Evolutionary conservation across 2,113 vertebrate species (phyloP).

Genomic region (Lasiurus borealis): DNA sequence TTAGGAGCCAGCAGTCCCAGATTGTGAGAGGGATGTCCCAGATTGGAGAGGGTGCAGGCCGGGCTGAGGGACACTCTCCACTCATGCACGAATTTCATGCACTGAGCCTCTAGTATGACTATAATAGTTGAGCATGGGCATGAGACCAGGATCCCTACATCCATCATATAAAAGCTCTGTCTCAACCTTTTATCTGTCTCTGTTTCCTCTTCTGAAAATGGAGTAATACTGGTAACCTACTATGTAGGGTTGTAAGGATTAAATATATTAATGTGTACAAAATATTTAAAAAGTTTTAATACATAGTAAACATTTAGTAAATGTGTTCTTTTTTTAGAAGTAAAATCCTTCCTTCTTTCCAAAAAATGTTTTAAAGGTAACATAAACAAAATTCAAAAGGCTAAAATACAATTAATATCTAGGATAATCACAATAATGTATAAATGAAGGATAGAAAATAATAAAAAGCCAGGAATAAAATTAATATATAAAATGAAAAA

Average conservation of each 20-base stretch:
- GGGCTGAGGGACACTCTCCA: too few species aligned
- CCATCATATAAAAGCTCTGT: neutral
- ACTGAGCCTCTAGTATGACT: neutral
- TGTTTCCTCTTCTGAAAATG: conserved; percentile 52
- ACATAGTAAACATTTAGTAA: conserved; percentile 9
- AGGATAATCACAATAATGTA: neutral
- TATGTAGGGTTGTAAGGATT: neutral
- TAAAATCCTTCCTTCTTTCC: neutral
- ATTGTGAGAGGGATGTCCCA: too few species aligned
- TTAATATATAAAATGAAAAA: neutral
- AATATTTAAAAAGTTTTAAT: neutral
- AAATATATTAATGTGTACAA: neutral
- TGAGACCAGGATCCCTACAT: neutral
- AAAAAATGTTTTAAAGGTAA: neutral
- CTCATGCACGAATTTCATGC: too few species aligned
- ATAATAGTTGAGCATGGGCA: neutral
- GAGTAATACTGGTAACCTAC: neutral
- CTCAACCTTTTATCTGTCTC: neutral
- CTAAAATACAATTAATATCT: conserved; percentile 36
- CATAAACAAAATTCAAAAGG: conserved; percentile 53
- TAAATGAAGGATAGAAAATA: conserved; percentile 34
- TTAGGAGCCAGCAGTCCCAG: too few species aligned
- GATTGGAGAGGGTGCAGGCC: too few species aligned
- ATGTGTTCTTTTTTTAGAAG: neutral
- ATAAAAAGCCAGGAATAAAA: neutral